Conservation (phyloP, 2,888 invertebrate species). For the Tricholauxania praeusta region DNA sequence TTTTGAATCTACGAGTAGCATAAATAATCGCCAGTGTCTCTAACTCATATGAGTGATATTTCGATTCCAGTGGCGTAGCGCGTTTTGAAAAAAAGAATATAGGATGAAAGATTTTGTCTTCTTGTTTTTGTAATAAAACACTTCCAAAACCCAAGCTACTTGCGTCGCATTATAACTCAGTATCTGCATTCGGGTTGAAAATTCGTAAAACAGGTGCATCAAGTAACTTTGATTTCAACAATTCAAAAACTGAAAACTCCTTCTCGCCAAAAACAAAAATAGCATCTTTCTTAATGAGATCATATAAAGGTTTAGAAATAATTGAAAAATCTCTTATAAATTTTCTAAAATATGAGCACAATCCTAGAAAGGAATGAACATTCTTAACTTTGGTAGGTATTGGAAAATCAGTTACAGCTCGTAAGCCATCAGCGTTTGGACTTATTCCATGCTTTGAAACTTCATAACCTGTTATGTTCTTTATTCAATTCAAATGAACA, state of each 20-base stretch:
- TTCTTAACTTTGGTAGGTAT: slow-evolving; percentile 17
- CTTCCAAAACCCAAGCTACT: slow-evolving; percentile 18
- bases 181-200: background rate
- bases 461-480: no score
- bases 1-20: background rate
- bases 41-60: slow-evolving; percentile 28
- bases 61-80: slow-evolving; percentile 18
- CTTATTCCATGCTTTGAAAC: slow-evolving; percentile 35
- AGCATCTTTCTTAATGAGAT: slow-evolving; percentile 32
- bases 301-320: slow-evolving; percentile 37
- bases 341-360: slow-evolving; percentile 25
- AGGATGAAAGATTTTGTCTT: slow-evolving; percentile 11
- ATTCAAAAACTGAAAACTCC: slow-evolving; percentile 35
- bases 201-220: slow-evolving; percentile 11
- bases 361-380: slow-evolving; percentile 35
- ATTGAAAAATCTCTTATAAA: slow-evolving; percentile 37
- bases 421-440: slow-evolving; percentile 31
- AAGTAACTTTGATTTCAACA: slow-evolving; percentile 34
- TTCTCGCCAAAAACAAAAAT: slow-evolving; percentile 37
- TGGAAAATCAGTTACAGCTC: slow-evolving; percentile 32
- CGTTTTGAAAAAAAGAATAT: slow-evolving; percentile 22
- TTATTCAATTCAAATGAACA: no score
- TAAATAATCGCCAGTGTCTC: slow-evolving; percentile 14
- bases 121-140: slow-evolving; percentile 21
- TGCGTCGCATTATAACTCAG: background rate